Conservation (phyloP, 2,888 invertebrate genomes). For the Dicranocentrus wangi region DNA sequence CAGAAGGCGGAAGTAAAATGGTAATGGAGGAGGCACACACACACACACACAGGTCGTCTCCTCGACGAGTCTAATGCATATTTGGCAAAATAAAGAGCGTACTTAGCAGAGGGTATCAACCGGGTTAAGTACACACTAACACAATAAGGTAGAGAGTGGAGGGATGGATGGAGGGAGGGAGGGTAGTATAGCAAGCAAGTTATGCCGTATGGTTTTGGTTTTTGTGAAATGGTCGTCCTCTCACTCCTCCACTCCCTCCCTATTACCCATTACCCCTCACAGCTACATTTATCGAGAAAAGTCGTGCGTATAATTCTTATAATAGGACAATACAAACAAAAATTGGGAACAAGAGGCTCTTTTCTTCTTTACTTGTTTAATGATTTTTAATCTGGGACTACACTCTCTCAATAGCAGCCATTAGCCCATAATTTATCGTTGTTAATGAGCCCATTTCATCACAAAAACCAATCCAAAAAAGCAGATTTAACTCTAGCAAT, state of each 20-base stretch:
- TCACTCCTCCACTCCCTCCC: not conserved
- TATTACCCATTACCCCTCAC: not conserved
- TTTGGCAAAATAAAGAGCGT: conserved; percentile 50
- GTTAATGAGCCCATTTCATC: conserved; percentile 62
- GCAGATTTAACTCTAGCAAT: conserved; percentile 59
- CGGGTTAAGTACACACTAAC: conserved; percentile 32
- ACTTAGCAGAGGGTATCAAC: conserved; percentile 40
- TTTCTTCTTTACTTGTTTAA: conserved; percentile 56
- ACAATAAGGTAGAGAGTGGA: conserved; percentile 24
- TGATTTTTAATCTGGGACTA: conserved; percentile 63
- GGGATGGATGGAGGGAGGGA: too few species aligned
- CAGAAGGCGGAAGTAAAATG: conserved; percentile 48
- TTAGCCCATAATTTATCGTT: conserved; percentile 64
- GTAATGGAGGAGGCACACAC: conserved; percentile 22
- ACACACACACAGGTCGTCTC: too few species aligned
- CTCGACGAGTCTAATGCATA: conserved; percentile 18
- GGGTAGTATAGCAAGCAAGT: too few species aligned
- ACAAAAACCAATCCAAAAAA: conserved; percentile 64
- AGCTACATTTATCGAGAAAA: conserved; percentile 31
- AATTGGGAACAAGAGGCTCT: conserved; percentile 25
- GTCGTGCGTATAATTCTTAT: not conserved
- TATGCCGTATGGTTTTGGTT: too few species aligned
- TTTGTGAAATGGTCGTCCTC: too few species aligned
- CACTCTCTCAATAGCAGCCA: conserved; percentile 49
- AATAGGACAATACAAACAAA: conserved; percentile 21